Base-by-base conservation (phyloP, 2,888 invertebrate genomes). In the Toxonevra muliebris region DNA sequence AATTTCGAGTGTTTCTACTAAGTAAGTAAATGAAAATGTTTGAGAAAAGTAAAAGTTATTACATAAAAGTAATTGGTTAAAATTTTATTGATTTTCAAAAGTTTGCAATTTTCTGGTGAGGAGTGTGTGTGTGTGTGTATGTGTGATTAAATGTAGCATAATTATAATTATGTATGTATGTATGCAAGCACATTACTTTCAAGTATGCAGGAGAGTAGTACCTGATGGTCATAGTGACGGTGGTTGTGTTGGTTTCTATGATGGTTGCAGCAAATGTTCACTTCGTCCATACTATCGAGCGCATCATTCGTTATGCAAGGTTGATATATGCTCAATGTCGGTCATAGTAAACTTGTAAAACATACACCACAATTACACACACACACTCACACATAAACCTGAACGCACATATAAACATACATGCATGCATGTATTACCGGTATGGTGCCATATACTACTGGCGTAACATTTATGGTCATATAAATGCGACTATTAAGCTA, bases 271-370 rank as follows among this genome's bases (percentile, higher is more conserved):
- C 48, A 48, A 48, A 48, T 48, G 48, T 48, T 13, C 11, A 48
- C 48, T 13, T 48, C 4, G 15, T 8, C 4, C 54, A 19, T 54
- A n/a, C 15, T 54, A n/a, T 10, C 17, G 3, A 5, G 15, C 13
- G 54, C 54, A 17, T 20, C 15, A 54, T 12, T 54, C 13, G 15
- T 54, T 54, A 54, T 54, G 54, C 54, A 54, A 54, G 7, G 19
- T 17, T n/a, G 10, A 11, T 4, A 45, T 45, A 48, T 15, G 15
- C 13, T 48, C 48, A 48, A 11, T 13, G n/a, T 13, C 11, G 15
- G n/a, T 10, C 13, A 48, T 8, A 15, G 48, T 13, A 48, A 7
- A n/a, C 48, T n/a, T n/a, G 48, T 5, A 13, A 48, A 3, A 5
- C 48, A 48, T 5, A 48, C 48, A 48, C 48, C 48, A 48, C 48